Evolutionary conservation across 2,113 vertebrate species (phyloP).

Genomic region (Xenopus laevis): DNA sequence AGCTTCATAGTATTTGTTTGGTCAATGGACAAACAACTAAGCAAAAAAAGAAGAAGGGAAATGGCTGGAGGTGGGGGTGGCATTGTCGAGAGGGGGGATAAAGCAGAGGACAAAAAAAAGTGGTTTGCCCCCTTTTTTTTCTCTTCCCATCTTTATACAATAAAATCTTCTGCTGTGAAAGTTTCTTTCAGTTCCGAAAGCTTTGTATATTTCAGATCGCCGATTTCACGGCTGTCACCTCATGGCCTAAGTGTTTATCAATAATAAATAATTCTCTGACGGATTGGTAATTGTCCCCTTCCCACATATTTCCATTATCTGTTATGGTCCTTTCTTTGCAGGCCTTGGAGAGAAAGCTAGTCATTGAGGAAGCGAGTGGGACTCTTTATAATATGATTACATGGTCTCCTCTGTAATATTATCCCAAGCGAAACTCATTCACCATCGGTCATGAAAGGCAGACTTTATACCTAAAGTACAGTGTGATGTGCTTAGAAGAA

Average conservation of each 20-base stretch:
- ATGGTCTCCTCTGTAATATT: constrained; percentile 34
- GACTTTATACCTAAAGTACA: constrained; percentile 5
- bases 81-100: constrained; percentile 57
- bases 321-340: constrained; percentile 54
- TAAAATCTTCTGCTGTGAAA: constrained; percentile 78
- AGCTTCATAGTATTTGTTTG: constrained; percentile 76
- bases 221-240: constrained; percentile 77
- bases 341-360: constrained; percentile 14
- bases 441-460: constrained; percentile 10
- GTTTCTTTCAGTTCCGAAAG: constrained; percentile 72
- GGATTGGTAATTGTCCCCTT: constrained; percentile 59
- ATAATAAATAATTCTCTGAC: constrained; percentile 67
- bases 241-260: constrained; percentile 68
- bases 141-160: constrained; percentile 63
- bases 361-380: constrained; percentile 8
- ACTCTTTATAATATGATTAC: constrained; percentile 36
- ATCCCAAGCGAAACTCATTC: neutral
- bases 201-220: constrained; percentile 76
- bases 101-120: constrained; percentile 63
- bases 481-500: constrained; percentile 6
- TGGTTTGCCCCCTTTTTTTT: constrained; percentile 54
- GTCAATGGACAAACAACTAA: constrained; percentile 77
- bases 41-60: constrained; percentile 49
- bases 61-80: constrained; percentile 34
- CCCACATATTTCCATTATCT: constrained; percentile 61